phyloP scores from a whole-genome alignment of 2,113 vertebrate genomes.

The Elephantulus edwardii region DNA sequence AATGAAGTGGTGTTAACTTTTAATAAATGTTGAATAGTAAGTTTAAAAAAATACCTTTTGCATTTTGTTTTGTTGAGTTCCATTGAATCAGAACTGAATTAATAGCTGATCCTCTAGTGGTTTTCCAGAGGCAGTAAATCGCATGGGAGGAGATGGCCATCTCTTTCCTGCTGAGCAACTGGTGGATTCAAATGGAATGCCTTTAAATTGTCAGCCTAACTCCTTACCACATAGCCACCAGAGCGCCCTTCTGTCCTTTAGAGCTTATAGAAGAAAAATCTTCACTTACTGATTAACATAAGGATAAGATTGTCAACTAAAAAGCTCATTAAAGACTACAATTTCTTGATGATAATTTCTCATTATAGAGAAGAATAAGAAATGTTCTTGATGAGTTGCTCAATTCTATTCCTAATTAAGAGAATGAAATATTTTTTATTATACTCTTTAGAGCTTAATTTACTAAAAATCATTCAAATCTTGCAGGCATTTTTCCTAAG shows the following conservation, averaged over 20 bases:
- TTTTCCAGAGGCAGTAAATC: too few species aligned
- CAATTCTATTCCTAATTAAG: conserved; percentile 1
- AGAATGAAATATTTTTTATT: conserved; percentile 23
- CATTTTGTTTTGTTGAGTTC: background rate
- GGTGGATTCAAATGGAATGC: too few species aligned
- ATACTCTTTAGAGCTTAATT: conserved; percentile 2
- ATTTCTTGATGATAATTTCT: conserved; percentile 19
- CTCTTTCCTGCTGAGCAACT: too few species aligned
- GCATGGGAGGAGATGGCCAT: too few species aligned
- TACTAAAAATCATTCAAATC: conserved; percentile 32
- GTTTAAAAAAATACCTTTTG: conserved; percentile 3
- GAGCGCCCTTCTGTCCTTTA: background rate
- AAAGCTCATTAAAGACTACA: conserved; percentile 18
- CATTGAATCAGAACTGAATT: too few species aligned
- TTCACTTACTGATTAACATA: background rate
- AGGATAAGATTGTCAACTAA: conserved; percentile 8
- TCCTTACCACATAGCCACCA: too few species aligned
- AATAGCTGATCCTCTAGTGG: too few species aligned
- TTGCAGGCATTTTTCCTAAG: background rate
- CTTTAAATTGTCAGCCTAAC: too few species aligned
- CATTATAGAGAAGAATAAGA: background rate
- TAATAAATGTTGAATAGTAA: background rate
- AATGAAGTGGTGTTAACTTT: conserved; percentile 43
- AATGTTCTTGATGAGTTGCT: background rate
- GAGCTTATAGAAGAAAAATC: conserved; percentile 39